Conservation (phyloP, 2,113 vertebrate species). For the Lophius piscatorius region DNA sequence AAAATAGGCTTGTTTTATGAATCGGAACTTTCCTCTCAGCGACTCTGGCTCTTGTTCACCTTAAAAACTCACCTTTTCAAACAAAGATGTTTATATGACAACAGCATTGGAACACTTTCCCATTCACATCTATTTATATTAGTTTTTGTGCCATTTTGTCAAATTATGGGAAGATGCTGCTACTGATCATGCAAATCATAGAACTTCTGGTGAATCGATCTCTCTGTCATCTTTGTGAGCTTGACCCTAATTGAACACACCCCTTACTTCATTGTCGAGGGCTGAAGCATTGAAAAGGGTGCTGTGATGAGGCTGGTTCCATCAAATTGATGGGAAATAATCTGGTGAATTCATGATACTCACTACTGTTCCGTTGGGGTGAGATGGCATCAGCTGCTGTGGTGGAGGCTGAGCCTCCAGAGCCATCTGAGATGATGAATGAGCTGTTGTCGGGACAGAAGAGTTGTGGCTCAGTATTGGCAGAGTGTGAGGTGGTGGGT, state of each 20-base stretch:
- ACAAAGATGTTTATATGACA: not conserved
- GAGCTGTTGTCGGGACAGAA: conserved; percentile 56
- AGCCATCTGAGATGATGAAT: conserved; percentile 66
- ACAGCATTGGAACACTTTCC: not conserved
- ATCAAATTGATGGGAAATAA: conserved; percentile 1
- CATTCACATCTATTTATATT: conserved; percentile 11
- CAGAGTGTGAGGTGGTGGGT: conserved; percentile 82
- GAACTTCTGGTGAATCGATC: too few species aligned
- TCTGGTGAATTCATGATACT: conserved; percentile 45
- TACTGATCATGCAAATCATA: too few species aligned
- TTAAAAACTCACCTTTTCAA: not conserved
- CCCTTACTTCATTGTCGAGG: conserved; percentile 13
- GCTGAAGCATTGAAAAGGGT: too few species aligned
- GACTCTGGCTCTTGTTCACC: too few species aligned
- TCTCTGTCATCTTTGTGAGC: too few species aligned
- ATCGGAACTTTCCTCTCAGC: too few species aligned
- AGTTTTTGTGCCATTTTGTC: not conserved
- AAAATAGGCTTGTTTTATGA: too few species aligned
- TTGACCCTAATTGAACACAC: too few species aligned
- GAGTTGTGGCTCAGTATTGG: conserved; percentile 82
- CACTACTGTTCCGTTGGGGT: conserved; percentile 63
- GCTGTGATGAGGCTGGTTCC: conserved; percentile 2
- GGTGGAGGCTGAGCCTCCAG: conserved; percentile 58
- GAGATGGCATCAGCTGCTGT: conserved; percentile 43
- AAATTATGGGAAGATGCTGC: not conserved